A percentile compares a stretch with the other conserved stretches of the same genome.
phyloP scores from a whole-genome alignment of 2,797 vertebrate species.

The Parotocinclus haroldoi region DNA sequence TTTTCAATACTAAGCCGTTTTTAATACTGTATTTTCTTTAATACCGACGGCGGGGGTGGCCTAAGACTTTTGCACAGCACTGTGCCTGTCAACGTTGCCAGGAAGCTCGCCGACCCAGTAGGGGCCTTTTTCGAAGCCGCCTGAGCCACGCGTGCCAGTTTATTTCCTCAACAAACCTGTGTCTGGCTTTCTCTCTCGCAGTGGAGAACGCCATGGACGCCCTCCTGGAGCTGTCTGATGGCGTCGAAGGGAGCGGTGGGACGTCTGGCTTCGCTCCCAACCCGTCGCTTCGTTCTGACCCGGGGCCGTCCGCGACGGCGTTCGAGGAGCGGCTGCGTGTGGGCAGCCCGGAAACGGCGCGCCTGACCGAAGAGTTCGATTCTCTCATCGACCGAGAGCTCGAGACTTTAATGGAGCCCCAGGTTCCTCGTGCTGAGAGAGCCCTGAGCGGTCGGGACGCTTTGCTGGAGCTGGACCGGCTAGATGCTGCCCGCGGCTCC shows the following conservation, averaged over 20 bases:
- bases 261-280: conserved; percentile 71
- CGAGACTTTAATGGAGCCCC: conserved; percentile 57
- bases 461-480: conserved; percentile 60
- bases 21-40: too few relatives aligned
- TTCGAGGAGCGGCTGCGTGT: conserved; percentile 39
- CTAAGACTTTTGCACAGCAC: too few relatives aligned
- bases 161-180: neutral
- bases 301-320: conserved; percentile 1
- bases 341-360: conserved; percentile 41
- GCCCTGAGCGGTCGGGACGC: conserved; percentile 27
- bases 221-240: conserved; percentile 87
- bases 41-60: too few relatives aligned
- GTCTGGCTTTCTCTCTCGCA: conserved; percentile 53
- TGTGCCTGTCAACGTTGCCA: too few relatives aligned
- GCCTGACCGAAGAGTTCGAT: conserved; percentile 78
- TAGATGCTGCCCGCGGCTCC: conserved; percentile 47
- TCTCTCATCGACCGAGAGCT: conserved; percentile 78
- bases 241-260: conserved; percentile 66
- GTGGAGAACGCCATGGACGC: conserved; percentile 94
- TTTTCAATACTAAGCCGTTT: too few relatives aligned
- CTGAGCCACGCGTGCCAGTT: too few relatives aligned
- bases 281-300: conserved; percentile 47
- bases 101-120: too few relatives aligned
- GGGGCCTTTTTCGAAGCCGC: too few relatives aligned
- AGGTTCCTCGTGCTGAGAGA: neutral